Percentiles rank a stretch among this genome's conserved stretches.
Evolutionary conservation across 2,113 vertebrate genomes (phyloP).

Genomic region (Macquaria ambigua): DNA sequence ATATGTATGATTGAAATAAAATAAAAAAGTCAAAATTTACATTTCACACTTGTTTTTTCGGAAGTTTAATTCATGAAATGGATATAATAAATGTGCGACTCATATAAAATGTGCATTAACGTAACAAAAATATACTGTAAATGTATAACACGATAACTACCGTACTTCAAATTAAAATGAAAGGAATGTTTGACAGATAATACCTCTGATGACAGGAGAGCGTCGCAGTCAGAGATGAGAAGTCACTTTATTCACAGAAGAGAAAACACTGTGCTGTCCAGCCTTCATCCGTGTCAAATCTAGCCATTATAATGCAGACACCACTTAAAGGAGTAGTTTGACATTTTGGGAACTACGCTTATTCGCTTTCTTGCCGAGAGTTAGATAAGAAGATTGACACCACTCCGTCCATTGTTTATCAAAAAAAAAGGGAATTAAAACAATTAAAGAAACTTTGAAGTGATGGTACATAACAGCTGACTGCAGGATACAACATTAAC

Average conservation of each 20-base stretch:
- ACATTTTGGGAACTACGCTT: not conserved
- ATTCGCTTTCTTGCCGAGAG: not conserved
- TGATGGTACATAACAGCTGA: not conserved
- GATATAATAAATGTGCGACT: not conserved
- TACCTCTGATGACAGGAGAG: not conserved
- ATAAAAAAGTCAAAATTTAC: not conserved
- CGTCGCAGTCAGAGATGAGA: not conserved
- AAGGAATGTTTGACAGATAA: not conserved
- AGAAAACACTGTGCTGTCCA: not conserved
- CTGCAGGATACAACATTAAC: not conserved
- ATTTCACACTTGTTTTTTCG: not conserved
- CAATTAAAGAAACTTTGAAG: not conserved
- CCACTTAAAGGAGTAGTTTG: not conserved
- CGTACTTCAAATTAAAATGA: not conserved
- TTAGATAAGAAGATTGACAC: not conserved
- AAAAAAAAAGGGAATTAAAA: not conserved
- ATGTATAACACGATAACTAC: not conserved
- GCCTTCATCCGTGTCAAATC: not conserved
- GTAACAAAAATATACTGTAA: not conserved
- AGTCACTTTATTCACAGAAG: constrained; percentile 22
- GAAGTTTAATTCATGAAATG: not conserved
- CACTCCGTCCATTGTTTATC: not conserved
- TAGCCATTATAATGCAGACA: not conserved
- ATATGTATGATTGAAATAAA: no score
- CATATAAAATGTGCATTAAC: no score